Evolutionary conservation across 2,113 vertebrate species (phyloP).

Genomic region (Aphyosemion australe): DNA sequence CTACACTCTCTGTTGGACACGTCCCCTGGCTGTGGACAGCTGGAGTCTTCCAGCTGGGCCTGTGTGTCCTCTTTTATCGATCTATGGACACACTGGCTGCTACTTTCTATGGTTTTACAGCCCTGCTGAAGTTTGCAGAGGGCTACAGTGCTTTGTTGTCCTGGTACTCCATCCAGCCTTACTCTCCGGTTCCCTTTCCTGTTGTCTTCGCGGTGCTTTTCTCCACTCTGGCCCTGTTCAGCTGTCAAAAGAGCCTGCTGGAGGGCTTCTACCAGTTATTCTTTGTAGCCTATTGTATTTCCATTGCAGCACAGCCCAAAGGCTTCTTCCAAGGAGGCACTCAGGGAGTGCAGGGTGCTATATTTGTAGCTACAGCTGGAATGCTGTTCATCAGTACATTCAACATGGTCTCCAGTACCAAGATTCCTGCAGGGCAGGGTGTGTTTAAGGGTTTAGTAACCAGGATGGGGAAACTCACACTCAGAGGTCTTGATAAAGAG

Average conservation of each 20-base stretch:
- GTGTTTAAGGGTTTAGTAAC: constrained; percentile 69
- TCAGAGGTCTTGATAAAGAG: constrained; percentile 76
- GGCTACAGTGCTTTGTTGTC: constrained; percentile 81
- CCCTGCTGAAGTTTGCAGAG: constrained; percentile 81
- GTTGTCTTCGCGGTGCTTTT: constrained; percentile 85
- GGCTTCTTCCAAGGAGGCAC: constrained; percentile 82
- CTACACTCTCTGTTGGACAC: constrained; percentile 75
- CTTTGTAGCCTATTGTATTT: constrained; percentile 81
- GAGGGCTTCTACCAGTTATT: constrained; percentile 82
- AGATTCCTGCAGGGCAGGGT: constrained; percentile 72
- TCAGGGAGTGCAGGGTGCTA: constrained; percentile 81
- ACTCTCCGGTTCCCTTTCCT: constrained; percentile 76
- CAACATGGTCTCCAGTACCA: constrained; percentile 64
- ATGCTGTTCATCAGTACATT: constrained; percentile 78
- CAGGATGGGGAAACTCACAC: constrained; percentile 58
- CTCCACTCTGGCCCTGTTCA: constrained; percentile 80
- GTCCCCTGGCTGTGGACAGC: constrained; percentile 90
- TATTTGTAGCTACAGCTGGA: constrained; percentile 80
- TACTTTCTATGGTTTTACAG: constrained; percentile 83
- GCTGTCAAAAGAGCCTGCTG: constrained; percentile 74
- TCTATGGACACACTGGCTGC: constrained; percentile 78
- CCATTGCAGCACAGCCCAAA: constrained; percentile 78
- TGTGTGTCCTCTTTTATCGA: constrained; percentile 82
- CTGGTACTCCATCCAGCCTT: constrained; percentile 60
- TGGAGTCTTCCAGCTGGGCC: constrained; percentile 80